These are phyloP conservation scores for Menidia beryllina DNA, from an alignment of 2,113 vertebrate species.

Conservation along the genomic window DNA sequence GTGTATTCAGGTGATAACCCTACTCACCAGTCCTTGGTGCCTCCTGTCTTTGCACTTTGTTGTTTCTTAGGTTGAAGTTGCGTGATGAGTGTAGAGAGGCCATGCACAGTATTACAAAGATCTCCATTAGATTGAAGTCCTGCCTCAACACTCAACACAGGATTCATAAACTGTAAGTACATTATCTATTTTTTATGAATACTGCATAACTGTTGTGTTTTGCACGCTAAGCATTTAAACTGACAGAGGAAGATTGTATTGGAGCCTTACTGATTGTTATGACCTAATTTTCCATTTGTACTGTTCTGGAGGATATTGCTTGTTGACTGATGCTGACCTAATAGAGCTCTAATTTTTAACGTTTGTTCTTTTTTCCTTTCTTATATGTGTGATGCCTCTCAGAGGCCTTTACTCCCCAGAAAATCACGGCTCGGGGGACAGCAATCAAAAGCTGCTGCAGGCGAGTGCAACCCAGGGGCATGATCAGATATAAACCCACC, in stretches of 20 bases:
- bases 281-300: background rate
- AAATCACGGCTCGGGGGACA: slow-evolving; percentile 52
- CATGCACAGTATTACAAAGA: slow-evolving; percentile 79
- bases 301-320: background rate
- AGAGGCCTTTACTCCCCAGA: slow-evolving; percentile 57
- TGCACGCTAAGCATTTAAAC: too few relatives aligned
- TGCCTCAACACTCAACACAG: slow-evolving; percentile 78
- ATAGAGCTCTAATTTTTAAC: background rate
- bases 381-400: background rate
- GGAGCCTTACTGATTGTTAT: too few relatives aligned
- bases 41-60: slow-evolving; percentile 8
- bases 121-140: slow-evolving; percentile 79
- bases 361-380: background rate
- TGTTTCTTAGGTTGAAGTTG: slow-evolving; percentile 79
- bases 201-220: background rate
- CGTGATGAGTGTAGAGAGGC: slow-evolving; percentile 75
- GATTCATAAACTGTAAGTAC: slow-evolving; percentile 79
- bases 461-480: slow-evolving; percentile 77
- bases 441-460: slow-evolving; percentile 79
- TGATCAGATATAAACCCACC: background rate
- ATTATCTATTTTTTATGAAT: background rate
- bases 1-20: background rate
- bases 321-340: background rate
- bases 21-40: background rate
- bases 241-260: too few relatives aligned